phyloP scores from a whole-genome alignment of 2,888 invertebrate species.

The Ectemnius cavifrons region DNA sequence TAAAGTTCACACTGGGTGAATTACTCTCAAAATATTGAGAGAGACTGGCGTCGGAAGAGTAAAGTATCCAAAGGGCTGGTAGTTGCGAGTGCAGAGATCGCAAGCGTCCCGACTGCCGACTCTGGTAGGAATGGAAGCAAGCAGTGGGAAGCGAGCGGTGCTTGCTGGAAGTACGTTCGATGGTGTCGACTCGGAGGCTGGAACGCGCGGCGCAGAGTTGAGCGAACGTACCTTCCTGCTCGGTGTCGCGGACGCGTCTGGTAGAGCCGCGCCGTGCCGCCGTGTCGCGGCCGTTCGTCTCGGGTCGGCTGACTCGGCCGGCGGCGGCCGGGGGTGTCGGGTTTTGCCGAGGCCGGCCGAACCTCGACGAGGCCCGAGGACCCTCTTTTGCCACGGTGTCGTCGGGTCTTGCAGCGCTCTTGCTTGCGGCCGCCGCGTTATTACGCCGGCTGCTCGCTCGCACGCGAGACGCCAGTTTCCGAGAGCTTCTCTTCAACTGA shows the following conservation, averaged over 20 bases:
- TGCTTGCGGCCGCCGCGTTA: slow-evolving; percentile 46
- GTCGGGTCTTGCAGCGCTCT: slow-evolving; percentile 38
- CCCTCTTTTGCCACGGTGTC: slow-evolving; percentile 32
- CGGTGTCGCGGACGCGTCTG: slow-evolving; percentile 77
- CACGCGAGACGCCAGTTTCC: slow-evolving; percentile 53
- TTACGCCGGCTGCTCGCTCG: slow-evolving; percentile 55
- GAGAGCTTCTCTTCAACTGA: slow-evolving; percentile 47
- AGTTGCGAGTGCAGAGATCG: background rate
- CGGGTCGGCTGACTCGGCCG: slow-evolving; percentile 65
- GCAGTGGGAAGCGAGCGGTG: slow-evolving; percentile 1
- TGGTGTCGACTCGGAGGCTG: slow-evolving; percentile 29
- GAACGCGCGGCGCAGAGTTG: slow-evolving; percentile 8
- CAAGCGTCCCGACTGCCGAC: background rate
- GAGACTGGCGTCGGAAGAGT: too few species aligned
- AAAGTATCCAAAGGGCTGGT: background rate
- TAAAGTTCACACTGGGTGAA: too few species aligned
- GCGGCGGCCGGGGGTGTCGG: slow-evolving; percentile 63
- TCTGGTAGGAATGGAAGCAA: background rate
- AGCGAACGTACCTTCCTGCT: slow-evolving; percentile 54
- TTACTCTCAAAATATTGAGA: too few species aligned
- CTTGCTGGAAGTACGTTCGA: slow-evolving; percentile 22
- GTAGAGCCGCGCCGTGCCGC: slow-evolving; percentile 67
- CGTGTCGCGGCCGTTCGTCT: slow-evolving; percentile 66
- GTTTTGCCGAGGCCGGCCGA: slow-evolving; percentile 61
- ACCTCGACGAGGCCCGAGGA: slow-evolving; percentile 54